A percentile compares a stretch with the other conserved stretches of the same genome.
These are phyloP conservation scores for Teleiodes luculella DNA, from an alignment of 2,888 invertebrate genomes.

Conservation along the genomic window DNA sequence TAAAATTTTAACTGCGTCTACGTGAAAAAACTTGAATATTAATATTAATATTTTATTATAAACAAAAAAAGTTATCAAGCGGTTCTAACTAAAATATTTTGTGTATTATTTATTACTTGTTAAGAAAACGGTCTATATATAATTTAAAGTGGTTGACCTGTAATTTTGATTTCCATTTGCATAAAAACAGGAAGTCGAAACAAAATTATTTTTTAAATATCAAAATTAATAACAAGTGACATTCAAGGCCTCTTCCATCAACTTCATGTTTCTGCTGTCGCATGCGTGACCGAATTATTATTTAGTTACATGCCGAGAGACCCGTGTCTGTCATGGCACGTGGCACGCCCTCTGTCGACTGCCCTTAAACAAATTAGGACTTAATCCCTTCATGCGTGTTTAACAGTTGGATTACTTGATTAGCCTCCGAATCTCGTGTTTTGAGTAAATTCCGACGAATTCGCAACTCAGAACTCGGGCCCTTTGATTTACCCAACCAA, in stretches of 20 bases:
- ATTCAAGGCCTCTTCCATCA: background rate
- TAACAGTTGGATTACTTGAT: constrained; percentile 32
- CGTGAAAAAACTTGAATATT: too few species aligned
- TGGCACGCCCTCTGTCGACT: constrained; percentile 15
- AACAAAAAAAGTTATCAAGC: too few species aligned
- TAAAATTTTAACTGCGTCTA: too few species aligned
- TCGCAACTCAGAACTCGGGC: constrained; percentile 1
- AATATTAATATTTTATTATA: too few species aligned
- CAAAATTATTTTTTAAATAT: too few species aligned
- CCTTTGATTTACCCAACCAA: constrained; percentile 8
- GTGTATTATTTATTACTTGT: too few species aligned
- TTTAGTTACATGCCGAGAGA: constrained; percentile 21
- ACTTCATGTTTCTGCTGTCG: background rate
- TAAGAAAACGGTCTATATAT: too few species aligned
- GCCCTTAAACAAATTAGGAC: constrained; percentile 29
- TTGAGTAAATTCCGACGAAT: background rate
- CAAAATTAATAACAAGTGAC: too few species aligned
- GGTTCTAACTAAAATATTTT: too few species aligned
- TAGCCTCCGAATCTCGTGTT: background rate
- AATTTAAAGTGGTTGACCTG: too few species aligned
- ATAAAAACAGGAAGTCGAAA: too few species aligned
- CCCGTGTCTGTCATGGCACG: constrained; percentile 16
- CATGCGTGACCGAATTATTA: constrained; percentile 22
- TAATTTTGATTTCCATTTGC: too few species aligned
- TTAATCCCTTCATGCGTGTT: constrained; percentile 34